Base-by-base conservation (phyloP, 2,113 vertebrate genomes). In the Gymnarchus niloticus region DNA sequence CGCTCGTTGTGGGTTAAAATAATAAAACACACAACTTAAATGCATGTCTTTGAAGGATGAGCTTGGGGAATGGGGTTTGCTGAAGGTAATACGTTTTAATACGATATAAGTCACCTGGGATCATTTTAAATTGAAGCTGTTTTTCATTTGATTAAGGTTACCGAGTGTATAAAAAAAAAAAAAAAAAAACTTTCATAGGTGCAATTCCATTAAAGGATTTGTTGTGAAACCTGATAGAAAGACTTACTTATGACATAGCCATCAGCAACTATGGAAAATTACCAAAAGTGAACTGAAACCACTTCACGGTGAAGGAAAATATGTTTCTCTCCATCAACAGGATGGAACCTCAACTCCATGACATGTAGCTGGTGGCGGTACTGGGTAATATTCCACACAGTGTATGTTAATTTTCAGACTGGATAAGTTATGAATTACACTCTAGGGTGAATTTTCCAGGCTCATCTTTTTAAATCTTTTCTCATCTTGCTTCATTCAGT, bases 141-240 rank as follows among this genome's bases (percentile, higher is more conserved):
- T 86, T 81, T 86, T 88, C 86, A 84, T 76, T 86, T 88, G 87
- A 89, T 88, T 87, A 89, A 88, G 51, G 87, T 87, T 87, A 65
- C 80, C 44, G 23, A 44, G 21, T 4, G 28, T 65, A n/a, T n/a
- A n/a, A 52, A 46, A 21, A 21, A 73, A 14, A 85, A 84, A 41
- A 25, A 61, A 69, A n/a, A n/a, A n/a, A n/a, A 33, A 69, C 59
- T 44, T 54, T 25, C 49, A 28, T 49, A 19, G 49, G 49, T 25
- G 44, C 46, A 49, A 59, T n/a, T 80, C 33, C 49, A 57, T 57
- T 78, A 73, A 85, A 85, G 82, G 81, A 76, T 77, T 83, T 56
- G 77, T 83, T 65, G 56, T 48, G 57, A 56, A 51, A 76, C 49
- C 76, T 83, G 28, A 83, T 56, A 57, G 73, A 23, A 49, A 56